Conservation (phyloP, 1,140 invertebrate species). For the Nephila pilipes region DNA sequence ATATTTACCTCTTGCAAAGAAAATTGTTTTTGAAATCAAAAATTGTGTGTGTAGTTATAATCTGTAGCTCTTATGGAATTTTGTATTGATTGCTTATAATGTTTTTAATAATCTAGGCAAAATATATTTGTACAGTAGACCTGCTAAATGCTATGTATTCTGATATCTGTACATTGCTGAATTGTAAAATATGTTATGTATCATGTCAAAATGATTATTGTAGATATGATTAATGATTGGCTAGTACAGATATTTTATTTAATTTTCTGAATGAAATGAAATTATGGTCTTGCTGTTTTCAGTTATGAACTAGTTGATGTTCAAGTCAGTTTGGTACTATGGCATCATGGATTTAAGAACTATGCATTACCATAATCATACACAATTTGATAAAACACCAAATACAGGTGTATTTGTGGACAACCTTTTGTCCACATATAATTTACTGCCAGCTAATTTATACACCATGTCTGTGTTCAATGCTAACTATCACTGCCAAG, state of each 20-base stretch:
- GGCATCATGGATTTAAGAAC: background rate
- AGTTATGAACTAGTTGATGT: background rate
- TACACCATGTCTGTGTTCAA: conserved; percentile 71
- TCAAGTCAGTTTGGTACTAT: conserved; percentile 48
- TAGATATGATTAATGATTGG: conserved; percentile 62
- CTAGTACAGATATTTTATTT: conserved; percentile 55
- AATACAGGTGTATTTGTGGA: conserved; percentile 43
- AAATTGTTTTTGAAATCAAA: conserved; percentile 33
- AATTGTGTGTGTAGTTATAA: background rate
- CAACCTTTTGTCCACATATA: conserved; percentile 1
- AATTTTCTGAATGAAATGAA: conserved; percentile 38
- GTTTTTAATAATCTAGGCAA: conserved; percentile 32
- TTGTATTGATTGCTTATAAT: background rate
- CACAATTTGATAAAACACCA: background rate
- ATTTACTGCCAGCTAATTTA: conserved; percentile 65
- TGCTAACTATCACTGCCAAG: conserved; percentile 73
- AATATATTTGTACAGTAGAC: conserved; percentile 17
- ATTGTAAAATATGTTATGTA: conserved; percentile 58
- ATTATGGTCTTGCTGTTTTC: conserved; percentile 43
- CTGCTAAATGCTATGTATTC: conserved; percentile 25
- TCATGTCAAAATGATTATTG: conserved; percentile 50
- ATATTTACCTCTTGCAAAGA: conserved; percentile 31
- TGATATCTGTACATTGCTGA: conserved; percentile 53
- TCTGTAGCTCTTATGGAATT: background rate
- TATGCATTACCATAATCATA: conserved; percentile 51